Base-by-base conservation (phyloP, 2,888 invertebrate genomes). In the Eristalinus aeneus region DNA sequence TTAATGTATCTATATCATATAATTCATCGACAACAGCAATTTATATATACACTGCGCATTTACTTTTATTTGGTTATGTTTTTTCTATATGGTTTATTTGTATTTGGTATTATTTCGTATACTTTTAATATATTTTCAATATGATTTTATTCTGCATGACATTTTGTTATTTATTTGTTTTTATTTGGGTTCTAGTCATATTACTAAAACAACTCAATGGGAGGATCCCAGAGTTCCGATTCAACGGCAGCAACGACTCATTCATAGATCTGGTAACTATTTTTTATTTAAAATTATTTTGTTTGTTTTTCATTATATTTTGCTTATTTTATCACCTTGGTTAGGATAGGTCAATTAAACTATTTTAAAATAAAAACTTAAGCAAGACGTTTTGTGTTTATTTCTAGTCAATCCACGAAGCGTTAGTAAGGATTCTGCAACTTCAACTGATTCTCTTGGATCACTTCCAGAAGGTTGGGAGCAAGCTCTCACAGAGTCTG, bases 401-500 rank as follows among this genome's bases (percentile, higher is more conserved):
- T 83, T 89, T 86, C 89, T 89, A 90, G 91, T 90, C 88, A 91
- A 90, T 89, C 89, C 90, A 84, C 89, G 90, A 89, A 90, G 87
- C 78, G 86, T 87, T 27, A 89, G 88, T 68, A 90, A 89, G 85
- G 89, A 89, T 89, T 88, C 90, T 73, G 88, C 90, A 75, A 88
- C 89, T 87, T 89, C 91, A 85, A 89, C 89, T 88, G 91, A 90
- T 88, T 90, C 90, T 88, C 94, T 97, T 92, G 97, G 97, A 87
- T 97, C 97, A 89, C 93, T 98, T 90, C 98, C 98, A 87, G 96
- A 96, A 89, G 97, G 97, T 81, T 98, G 98, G 98, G 98, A 97
- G 93, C 97, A 97, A 93, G 97, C 97, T 87, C 95, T 96, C 90
- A 98, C 98, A 89, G 95, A 96, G 89, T 97, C 97, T 93, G 97